Base-by-base conservation (phyloP, 2,113 vertebrate genomes). In the Otocyon megalotis region DNA sequence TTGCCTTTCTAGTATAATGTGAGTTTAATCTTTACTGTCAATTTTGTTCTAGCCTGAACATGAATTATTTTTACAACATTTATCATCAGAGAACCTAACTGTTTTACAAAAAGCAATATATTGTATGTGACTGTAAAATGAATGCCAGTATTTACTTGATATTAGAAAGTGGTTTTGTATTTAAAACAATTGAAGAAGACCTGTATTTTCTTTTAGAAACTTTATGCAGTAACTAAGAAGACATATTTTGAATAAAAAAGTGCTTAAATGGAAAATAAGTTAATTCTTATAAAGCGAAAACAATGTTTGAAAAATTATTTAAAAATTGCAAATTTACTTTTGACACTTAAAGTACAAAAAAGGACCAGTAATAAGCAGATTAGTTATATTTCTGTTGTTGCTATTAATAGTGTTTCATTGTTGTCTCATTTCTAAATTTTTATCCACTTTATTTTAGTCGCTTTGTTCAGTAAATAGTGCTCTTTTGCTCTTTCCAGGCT, bases 11-110 rank as follows among this genome's bases (percentile, higher is more conserved):
- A 72, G 32, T 72, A 37, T 90, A 97, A 92, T 85, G 30, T 81
- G 58, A 96, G 71, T 96, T 96, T 96, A 97, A 97, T 97, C 79
- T 93, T 92, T 88, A 90, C 74, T 96, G 88, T 32, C 97, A 97
- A 72, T 94, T 98, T 96, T 95, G 32, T 93, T 95, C 58, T 50
- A 65, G 32, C 28, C n/a, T 88, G 26, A 92, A 54, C 58, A 88
- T 67, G 11, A 97, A 54, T 80, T 72, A 96, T 92, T 95, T 97
- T 87, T 77, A 1, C 8, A 90, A 4, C n/a, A 95, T 90, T 95
- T 97, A 81, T 95, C 72, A 88, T 95, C 67, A 71, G 19, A 32
- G 19, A 93, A 30, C 5, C 35, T 48, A 90, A 80, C 76, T 89
- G 12, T 74, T 93, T 93, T 92, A 90, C 14, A 87, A 84, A 93